Base-by-base conservation (phyloP, 2,797 vertebrate species). In the Ficedula albicollis region DNA sequence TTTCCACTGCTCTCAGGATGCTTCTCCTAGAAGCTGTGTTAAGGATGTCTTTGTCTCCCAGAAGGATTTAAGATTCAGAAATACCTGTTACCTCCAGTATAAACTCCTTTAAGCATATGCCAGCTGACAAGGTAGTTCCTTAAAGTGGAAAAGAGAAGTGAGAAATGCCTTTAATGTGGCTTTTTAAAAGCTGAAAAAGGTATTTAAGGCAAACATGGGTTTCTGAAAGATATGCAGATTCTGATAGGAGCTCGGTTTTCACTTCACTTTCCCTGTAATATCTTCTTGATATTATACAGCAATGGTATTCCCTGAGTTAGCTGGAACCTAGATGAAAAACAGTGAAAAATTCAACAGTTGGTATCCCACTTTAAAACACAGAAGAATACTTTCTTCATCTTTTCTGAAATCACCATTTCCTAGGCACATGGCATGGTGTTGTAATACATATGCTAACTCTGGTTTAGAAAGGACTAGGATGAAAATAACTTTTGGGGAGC, bases 301-400 rank as follows among this genome's bases (percentile, higher is more conserved):
- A 85, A 8, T n/a, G 39, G 66, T 66, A 59, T 55, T 92, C 58
- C 80, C 63, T 60, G 32, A 86, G 51, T 67, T 32, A 55, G 69
- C 67, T 67, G 59, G 91, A 90, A 93, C 32, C 66, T 84, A 59
- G 63, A 84, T 52, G 51, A 82, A 90, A 93, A 91, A 84, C 73
- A 43, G 62, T 78, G 58, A 83, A 90, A 95, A 95, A 66, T 69
- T 87, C 69, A 75, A 72, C n/a, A 86, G 43, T 16, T 58, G 46
- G 15, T 49, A 64, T 63, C 52, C 27, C 18, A n/a, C 46, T 90
- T 75, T 36, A 72, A 95, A 90, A 73, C 20, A 81, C 19, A 13
- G 46, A 67, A 64, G 23, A 84, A 77, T 26, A 25, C 26, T 72
- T 60, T 60, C 64, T 70, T 81, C 17, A 68, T 26, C 44, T 85